Evolutionary conservation across 2,888 invertebrate species (phyloP).

Genomic region (Spialia ferax): DNA sequence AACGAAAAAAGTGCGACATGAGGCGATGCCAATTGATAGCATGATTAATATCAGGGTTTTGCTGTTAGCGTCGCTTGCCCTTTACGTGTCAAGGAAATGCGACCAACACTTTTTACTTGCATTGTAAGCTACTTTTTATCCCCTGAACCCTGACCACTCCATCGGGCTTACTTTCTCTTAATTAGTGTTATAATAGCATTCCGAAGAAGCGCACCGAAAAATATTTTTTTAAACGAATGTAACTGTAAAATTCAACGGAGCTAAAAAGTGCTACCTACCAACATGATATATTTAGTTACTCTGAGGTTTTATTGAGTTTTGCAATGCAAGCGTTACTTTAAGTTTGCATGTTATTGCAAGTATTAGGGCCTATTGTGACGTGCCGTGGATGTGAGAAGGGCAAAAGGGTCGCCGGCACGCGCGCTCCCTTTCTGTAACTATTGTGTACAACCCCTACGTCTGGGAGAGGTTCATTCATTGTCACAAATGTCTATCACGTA

Average conservation of each 20-base stretch:
- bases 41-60: constrained; percentile 22
- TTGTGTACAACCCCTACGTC: constrained; percentile 38
- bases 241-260: neutral
- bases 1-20: constrained; percentile 23
- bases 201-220: neutral
- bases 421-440: constrained; percentile 36
- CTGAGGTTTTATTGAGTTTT: neutral
- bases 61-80: constrained; percentile 54
- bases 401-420: constrained; percentile 24
- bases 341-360: neutral
- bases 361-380: constrained; percentile 1
- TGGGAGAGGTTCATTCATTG: constrained; percentile 18
- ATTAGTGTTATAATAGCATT: constrained; percentile 54
- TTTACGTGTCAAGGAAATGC: constrained; percentile 64
- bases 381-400: constrained; percentile 1
- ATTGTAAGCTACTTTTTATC: constrained; percentile 52
- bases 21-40: constrained; percentile 28
- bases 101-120: constrained; percentile 51
- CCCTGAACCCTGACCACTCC: constrained; percentile 50
- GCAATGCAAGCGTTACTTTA: neutral
- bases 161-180: constrained; percentile 72
- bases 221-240: neutral
- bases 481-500: constrained; percentile 23
- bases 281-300: neutral
- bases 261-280: neutral